These are phyloP conservation scores for Heliothis subflexa DNA, from an alignment of 1,140 invertebrate species.

Conservation along the genomic window DNA sequence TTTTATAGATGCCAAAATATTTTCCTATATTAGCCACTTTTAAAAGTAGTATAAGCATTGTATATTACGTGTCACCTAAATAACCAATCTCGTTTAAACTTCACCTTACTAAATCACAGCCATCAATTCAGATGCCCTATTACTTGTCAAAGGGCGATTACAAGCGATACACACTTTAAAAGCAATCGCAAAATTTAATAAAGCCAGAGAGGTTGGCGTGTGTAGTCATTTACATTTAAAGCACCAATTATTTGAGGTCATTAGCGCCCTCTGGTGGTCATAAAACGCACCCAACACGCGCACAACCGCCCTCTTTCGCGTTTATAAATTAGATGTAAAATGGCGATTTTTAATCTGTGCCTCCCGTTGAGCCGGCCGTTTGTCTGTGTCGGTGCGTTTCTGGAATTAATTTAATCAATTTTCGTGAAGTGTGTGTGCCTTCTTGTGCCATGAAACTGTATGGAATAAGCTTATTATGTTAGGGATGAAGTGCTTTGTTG, in stretches of 20 bases:
- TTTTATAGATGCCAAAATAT: too few species aligned
- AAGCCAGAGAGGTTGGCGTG: constrained; percentile 74
- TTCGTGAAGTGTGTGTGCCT: constrained; percentile 17
- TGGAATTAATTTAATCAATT: constrained; percentile 44
- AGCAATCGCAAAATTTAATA: constrained; percentile 76
- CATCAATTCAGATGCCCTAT: constrained; percentile 14
- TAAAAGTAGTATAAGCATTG: neutral
- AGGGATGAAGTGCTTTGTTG: too few species aligned
- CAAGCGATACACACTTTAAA: constrained; percentile 34
- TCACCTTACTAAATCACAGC: neutral
- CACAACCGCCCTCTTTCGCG: constrained; percentile 66
- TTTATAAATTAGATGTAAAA: constrained; percentile 81
- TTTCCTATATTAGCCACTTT: too few species aligned
- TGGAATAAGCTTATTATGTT: neutral
- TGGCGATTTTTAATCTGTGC: constrained; percentile 71
- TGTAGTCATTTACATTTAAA: constrained; percentile 85
- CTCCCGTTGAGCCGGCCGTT: constrained; percentile 47
- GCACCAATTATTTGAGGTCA: constrained; percentile 85
- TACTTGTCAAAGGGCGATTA: constrained; percentile 35
- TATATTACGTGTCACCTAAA: neutral
- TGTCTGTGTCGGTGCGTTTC: constrained; percentile 42
- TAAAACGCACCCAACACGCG: constrained; percentile 84
- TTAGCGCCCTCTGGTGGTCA: constrained; percentile 79
- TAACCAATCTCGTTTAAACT: neutral
- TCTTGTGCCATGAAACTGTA: neutral